phyloP scores from a whole-genome alignment of 2,888 invertebrate genomes.

The Drosophila meridiana region DNA sequence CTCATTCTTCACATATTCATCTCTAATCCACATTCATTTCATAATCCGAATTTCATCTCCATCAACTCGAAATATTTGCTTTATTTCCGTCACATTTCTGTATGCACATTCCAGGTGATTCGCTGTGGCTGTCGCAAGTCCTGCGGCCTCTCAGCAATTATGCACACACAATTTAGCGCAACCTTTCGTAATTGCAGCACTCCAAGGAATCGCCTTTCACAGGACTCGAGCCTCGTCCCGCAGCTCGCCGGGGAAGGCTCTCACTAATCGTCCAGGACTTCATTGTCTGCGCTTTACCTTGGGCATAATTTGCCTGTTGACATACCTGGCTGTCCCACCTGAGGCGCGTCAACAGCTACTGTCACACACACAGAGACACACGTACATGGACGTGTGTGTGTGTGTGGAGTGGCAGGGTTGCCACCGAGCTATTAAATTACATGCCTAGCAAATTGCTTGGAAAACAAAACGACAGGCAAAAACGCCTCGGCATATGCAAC shows the following conservation, averaged over 20 bases:
- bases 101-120: conserved; percentile 4
- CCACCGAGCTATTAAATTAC: conserved; percentile 68
- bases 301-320: conserved; percentile 75
- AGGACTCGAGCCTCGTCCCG: not conserved
- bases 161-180: conserved; percentile 59
- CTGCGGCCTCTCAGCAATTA: conserved; percentile 36
- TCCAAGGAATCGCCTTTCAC: conserved; percentile 42
- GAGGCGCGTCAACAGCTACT: conserved; percentile 69
- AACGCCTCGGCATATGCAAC: conserved; percentile 73
- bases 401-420: conserved; percentile 38
- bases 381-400: not conserved
- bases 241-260: conserved; percentile 5
- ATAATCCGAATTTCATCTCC: not conserved
- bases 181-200: conserved; percentile 58
- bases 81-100: conserved; percentile 3
- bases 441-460: conserved; percentile 74
- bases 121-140: not conserved
- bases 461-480: conserved; percentile 68
- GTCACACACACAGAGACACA: conserved; percentile 33
- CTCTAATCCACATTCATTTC: not conserved
- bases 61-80: not conserved
- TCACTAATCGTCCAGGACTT: conserved; percentile 47
- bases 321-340: conserved; percentile 63
- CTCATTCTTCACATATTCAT: not conserved
- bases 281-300: conserved; percentile 54